Base-by-base conservation (phyloP, 2,888 invertebrate genomes). In the Drosophila niveifrons region DNA sequence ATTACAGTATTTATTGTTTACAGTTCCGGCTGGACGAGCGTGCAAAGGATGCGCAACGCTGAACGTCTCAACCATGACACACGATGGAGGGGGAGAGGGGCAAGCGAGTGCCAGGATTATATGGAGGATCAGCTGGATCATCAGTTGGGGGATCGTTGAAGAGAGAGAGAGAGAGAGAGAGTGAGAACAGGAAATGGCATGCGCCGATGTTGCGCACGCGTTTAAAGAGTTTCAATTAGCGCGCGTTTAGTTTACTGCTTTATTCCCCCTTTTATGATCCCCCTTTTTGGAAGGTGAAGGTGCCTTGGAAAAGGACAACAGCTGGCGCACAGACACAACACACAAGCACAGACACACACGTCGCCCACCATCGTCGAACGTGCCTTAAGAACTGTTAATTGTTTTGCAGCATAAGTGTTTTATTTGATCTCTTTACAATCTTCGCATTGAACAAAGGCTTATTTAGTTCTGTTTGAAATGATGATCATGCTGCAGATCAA, bases 21-120 rank as follows among this genome's bases (percentile, higher is more conserved):
- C 88, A 90, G 91, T 91, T 90, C 88, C 90, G 90, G 90, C 78
- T 90, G 89, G 85, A 86, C 89, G 90, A 84, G 75, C 77, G 75
- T 72, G 72, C 72, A 68, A 75, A 63, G 75, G 56, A 78, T 62
- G 63, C 55, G 59, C 66, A 72, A 70, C 75, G 72, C 43, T 64
- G 78, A n/a, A n/a, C 75, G 72, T 64, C 47, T 50, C 79, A 72
- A 62, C 78, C 70, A n/a, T 78, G 74, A 62, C 66, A 44, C 48
- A 36, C 7, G 55, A 9, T 29, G 8, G 34, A 34, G 13, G 11
- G 13, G 10, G 6, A 28, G 31, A 13, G 18, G 18, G 17, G n/a
- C 28, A 8, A 10, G 15, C 4, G 13, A 17, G 46, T 11, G 4
- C 29, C 3, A 55, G 68, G 64, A 76, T 77, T 70, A 72, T 44